phyloP scores from a whole-genome alignment of 2,888 invertebrate species.

The Invenusta paracnida region DNA sequence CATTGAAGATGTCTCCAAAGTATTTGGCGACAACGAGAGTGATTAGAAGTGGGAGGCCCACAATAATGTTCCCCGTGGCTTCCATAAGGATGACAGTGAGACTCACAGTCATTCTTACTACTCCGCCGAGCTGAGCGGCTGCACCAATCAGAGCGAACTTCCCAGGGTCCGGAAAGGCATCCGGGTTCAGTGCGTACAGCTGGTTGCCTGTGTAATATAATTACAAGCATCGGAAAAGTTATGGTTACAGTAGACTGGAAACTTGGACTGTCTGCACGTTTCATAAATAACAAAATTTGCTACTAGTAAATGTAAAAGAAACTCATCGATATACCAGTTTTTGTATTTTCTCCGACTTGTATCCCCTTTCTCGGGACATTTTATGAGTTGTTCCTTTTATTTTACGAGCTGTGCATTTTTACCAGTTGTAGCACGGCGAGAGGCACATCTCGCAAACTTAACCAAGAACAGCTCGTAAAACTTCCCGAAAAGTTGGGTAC shows the following conservation, averaged over 20 bases:
- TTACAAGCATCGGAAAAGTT: constrained; percentile 61
- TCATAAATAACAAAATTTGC: not conserved
- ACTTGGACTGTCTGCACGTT: not conserved
- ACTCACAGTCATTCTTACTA: constrained; percentile 94
- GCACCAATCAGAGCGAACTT: constrained; percentile 95
- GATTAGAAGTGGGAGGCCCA: constrained; percentile 89
- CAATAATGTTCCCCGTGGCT: constrained; percentile 86
- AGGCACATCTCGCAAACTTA: too few species aligned
- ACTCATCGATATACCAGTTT: too few species aligned
- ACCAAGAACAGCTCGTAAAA: too few species aligned
- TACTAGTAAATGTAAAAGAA: not conserved
- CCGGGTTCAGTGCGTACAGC: not conserved
- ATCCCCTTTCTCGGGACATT: too few species aligned
- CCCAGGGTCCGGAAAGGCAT: constrained; percentile 64
- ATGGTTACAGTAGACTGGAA: not conserved
- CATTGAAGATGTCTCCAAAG: constrained; percentile 94
- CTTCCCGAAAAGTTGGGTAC: too few species aligned
- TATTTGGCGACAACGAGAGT: constrained; percentile 93
- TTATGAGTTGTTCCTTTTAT: too few species aligned
- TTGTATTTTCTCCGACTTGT: too few species aligned
- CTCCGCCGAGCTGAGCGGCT: constrained; percentile 66
- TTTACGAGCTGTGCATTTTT: too few species aligned
- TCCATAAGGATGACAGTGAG: constrained; percentile 94
- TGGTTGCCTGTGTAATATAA: constrained; percentile 71
- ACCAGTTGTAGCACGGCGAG: too few species aligned